These are phyloP conservation scores for Paramormyrops kingsleyae DNA, from an alignment of 2,113 vertebrate genomes.

Conservation along the genomic window DNA sequence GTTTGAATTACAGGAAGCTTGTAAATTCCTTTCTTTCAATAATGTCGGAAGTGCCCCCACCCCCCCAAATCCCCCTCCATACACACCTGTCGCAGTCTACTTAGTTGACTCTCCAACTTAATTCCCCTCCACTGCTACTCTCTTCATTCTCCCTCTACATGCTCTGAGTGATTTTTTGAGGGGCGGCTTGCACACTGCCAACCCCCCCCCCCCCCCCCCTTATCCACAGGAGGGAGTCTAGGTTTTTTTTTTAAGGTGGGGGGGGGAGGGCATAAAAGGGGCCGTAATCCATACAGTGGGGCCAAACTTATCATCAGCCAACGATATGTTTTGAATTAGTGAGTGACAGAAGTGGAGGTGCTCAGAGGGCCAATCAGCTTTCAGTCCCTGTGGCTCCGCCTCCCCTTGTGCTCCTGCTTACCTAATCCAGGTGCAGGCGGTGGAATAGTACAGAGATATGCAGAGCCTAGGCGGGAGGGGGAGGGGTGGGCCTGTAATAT, in stretches of 20 bases:
- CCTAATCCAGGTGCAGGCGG: neutral
- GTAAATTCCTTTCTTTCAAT: neutral
- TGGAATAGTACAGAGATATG: neutral
- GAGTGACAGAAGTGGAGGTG: neutral
- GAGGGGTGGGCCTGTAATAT: neutral
- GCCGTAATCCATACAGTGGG: neutral
- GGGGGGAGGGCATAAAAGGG: neutral
- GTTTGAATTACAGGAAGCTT: neutral
- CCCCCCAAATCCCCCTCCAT: neutral
- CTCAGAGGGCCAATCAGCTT: neutral
- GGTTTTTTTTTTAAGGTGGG: neutral
- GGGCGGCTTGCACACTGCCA: too few relatives aligned
- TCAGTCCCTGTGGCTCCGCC: neutral
- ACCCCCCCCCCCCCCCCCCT: neutral
- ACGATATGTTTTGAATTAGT: neutral
- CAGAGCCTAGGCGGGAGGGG: neutral
- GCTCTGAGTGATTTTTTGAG: neutral
- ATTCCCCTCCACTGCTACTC: neutral
- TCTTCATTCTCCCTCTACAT: neutral
- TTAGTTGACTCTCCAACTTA: neutral
- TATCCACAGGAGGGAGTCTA: neutral
- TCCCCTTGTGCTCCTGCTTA: neutral
- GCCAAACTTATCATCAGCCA: neutral
- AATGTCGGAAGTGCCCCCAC: neutral
- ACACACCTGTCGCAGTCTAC: neutral